These are phyloP conservation scores for Diadegma fenestrale DNA, from an alignment of 2,888 invertebrate genomes.

Conservation along the genomic window DNA sequence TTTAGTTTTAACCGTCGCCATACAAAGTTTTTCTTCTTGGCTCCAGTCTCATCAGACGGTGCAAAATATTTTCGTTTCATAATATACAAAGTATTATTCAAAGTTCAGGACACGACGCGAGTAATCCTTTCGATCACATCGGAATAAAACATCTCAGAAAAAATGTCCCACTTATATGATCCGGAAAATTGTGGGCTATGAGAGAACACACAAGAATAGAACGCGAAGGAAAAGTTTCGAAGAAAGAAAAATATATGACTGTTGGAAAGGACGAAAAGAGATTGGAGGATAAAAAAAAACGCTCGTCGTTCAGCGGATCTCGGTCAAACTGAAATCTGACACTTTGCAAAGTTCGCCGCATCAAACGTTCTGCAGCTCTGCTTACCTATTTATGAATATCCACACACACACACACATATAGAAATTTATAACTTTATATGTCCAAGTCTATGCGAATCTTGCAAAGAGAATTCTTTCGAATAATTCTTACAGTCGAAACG, in stretches of 20 bases:
- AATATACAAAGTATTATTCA: constrained; percentile 32
- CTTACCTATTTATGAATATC: neutral
- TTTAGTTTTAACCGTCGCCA: too few species aligned
- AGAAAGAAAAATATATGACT: constrained; percentile 56
- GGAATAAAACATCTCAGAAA: constrained; percentile 31
- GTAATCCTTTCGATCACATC: constrained; percentile 35
- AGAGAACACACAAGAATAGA: neutral
- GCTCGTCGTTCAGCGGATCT: constrained; percentile 13
- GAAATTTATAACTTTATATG: neutral
- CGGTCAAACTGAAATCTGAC: constrained; percentile 49
- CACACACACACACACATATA: neutral
- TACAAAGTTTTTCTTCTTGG: neutral
- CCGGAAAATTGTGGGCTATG: constrained; percentile 9
- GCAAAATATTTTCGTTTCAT: neutral
- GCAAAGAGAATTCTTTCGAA: constrained; percentile 9
- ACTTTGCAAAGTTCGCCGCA: constrained; percentile 30
- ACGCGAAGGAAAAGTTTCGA: constrained; percentile 36
- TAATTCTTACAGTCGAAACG: constrained; percentile 22
- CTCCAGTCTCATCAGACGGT: neutral
- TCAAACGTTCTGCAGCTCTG: neutral
- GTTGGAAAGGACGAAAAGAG: neutral
- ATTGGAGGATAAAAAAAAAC: constrained; percentile 39
- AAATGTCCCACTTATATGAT: constrained; percentile 12
- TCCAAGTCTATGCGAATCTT: neutral
- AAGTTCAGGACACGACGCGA: constrained; percentile 12